Percentiles rank a stretch among this genome's conserved stretches.
Conservation (phyloP, 1,140 invertebrate genomes). For the Mercenaria mercenaria region DNA sequence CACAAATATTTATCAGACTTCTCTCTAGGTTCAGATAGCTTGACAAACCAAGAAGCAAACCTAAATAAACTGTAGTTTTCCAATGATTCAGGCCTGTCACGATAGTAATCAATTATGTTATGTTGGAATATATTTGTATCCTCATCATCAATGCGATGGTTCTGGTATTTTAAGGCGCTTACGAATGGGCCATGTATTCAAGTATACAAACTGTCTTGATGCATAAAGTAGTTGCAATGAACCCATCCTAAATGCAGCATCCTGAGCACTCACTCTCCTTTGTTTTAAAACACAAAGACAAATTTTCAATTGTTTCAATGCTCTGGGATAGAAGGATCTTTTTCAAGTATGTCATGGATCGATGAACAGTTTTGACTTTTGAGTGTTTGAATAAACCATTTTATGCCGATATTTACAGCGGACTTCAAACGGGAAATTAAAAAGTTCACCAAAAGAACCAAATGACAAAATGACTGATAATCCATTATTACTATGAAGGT, state of each 20-base stretch:
- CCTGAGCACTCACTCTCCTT: conserved; percentile 64
- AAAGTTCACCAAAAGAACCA: too few species aligned
- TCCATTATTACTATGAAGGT: too few species aligned
- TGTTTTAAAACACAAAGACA: conserved; percentile 63
- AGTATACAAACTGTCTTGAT: conserved; percentile 60
- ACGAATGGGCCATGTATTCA: conserved; percentile 60
- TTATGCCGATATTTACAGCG: too few species aligned
- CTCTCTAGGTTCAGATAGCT: too few species aligned
- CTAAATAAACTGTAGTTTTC: conserved; percentile 25
- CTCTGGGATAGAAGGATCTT: too few species aligned
- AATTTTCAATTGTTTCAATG: conserved; percentile 53
- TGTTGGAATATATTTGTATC: conserved; percentile 55
- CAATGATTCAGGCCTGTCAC: conserved; percentile 33
- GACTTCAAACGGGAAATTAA: too few species aligned
- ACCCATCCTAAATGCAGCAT: conserved; percentile 61
- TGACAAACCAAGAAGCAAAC: conserved; percentile 57
- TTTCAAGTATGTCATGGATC: too few species aligned
- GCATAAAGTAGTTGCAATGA: conserved; percentile 45
- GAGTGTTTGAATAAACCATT: too few species aligned
- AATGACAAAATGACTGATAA: too few species aligned
- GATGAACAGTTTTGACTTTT: too few species aligned
- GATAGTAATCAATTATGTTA: conserved; percentile 62
- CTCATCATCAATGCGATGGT: conserved; percentile 39
- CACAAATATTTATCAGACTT: conserved; percentile 28
- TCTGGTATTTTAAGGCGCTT: conserved; percentile 63